Conservation (phyloP, 2,888 invertebrate genomes). For the Drosophila lutescens region DNA sequence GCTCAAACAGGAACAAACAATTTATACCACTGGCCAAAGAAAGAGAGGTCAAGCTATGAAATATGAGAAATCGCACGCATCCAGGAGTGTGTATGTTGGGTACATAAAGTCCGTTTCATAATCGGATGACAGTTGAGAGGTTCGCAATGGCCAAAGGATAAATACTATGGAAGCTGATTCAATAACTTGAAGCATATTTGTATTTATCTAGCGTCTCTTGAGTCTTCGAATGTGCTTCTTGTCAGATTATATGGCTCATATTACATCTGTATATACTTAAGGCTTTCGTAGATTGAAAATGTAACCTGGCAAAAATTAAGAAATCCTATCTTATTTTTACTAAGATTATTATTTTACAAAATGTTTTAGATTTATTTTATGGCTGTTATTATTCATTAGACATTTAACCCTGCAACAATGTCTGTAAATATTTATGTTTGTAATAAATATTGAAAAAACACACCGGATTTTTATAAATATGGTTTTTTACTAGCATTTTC, state of each 20-base stretch:
- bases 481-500: no score
- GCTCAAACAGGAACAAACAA: constrained; percentile 60
- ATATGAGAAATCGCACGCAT: constrained; percentile 47
- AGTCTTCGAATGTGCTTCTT: neutral
- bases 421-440: no score
- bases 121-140: constrained; percentile 10
- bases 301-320: neutral
- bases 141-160: neutral
- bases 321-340: no score
- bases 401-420: no score
- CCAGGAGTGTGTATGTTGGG: constrained; percentile 4
- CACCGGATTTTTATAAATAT: no score
- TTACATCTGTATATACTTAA: neutral
- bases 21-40: constrained; percentile 51
- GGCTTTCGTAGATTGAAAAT: neutral
- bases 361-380: no score
- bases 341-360: no score
- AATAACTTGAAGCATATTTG: neutral
- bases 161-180: neutral
- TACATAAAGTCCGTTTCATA: constrained; percentile 36
- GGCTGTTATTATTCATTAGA: no score
- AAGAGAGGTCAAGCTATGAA: constrained; percentile 73
- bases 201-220: constrained; percentile 11
- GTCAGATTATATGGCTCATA: neutral
- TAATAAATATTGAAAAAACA: no score